Conservation (phyloP, 2,113 vertebrate genomes). For the Phoenicopterus ruber region DNA sequence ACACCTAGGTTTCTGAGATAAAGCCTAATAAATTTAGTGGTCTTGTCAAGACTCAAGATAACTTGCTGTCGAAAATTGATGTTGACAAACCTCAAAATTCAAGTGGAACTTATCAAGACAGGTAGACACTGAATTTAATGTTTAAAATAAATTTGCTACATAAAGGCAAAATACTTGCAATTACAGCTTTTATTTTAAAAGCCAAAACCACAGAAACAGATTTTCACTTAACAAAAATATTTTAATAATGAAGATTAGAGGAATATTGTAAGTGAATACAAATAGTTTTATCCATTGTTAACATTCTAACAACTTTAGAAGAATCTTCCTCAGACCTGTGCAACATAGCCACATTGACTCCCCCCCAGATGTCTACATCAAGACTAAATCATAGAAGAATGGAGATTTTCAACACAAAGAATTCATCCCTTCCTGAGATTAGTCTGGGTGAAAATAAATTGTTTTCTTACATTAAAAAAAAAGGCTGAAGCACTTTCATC, state of each 20-base stretch:
- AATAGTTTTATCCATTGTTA: not conserved
- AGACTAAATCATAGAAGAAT: not conserved
- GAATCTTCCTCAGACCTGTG: not conserved
- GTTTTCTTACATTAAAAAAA: not conserved
- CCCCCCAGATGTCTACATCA: not conserved
- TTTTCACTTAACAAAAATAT: not conserved
- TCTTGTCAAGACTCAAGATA: not conserved
- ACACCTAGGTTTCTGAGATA: not conserved
- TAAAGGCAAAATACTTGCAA: not conserved
- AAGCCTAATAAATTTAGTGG: conserved; percentile 5
- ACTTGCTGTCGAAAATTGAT: not conserved
- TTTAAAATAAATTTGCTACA: not conserved
- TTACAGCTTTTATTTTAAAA: not conserved
- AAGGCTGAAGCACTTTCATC: not conserved
- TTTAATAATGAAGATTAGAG: not conserved
- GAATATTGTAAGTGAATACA: not conserved
- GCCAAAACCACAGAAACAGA: not conserved
- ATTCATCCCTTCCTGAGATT: not conserved
- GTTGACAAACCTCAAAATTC: not conserved
- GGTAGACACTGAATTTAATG: not conserved
- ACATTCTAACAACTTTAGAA: not conserved
- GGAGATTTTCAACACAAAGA: not conserved
- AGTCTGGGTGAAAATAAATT: not conserved
- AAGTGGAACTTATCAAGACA: not conserved
- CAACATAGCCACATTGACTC: fast-evolving